phyloP scores from a whole-genome alignment of 2,888 invertebrate species.

The Ichneumoninae sp. region DNA sequence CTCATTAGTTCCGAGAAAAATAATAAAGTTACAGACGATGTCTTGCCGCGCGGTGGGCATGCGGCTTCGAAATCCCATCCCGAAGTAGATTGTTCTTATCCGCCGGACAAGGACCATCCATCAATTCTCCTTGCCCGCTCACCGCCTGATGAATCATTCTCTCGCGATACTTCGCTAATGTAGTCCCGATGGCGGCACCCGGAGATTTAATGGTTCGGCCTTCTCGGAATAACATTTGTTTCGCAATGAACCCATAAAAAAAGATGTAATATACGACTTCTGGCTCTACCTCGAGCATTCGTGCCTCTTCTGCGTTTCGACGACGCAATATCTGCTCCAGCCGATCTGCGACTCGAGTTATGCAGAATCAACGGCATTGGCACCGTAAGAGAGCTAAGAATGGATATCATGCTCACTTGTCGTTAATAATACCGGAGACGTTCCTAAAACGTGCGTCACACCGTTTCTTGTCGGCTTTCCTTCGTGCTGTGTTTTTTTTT shows the following conservation, averaged over 20 bases:
- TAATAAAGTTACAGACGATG: conserved; percentile 2
- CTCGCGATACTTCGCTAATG: conserved; percentile 51
- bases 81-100: conserved; percentile 38
- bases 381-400: conserved; percentile 27
- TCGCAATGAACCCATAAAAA: conserved; percentile 35
- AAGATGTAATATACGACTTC: conserved; percentile 35
- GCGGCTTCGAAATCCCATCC: neutral
- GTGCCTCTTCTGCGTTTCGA: neutral
- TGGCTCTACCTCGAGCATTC: neutral
- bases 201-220: conserved; percentile 48
- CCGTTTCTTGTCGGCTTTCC: neutral
- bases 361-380: conserved; percentile 29
- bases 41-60: neutral
- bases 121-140: conserved; percentile 55
- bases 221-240: conserved; percentile 52
- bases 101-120: conserved; percentile 58
- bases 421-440: conserved; percentile 41
- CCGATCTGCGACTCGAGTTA: conserved; percentile 33
- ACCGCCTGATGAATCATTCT: conserved; percentile 58
- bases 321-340: conserved; percentile 18
- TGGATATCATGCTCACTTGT: conserved; percentile 9
- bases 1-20: conserved; percentile 58
- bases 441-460: conserved; percentile 10
- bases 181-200: conserved; percentile 37
- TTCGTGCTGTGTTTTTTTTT: neutral